These are phyloP conservation scores for Sturnus vulgaris DNA, from an alignment of 2,113 vertebrate species.

Conservation along the genomic window DNA sequence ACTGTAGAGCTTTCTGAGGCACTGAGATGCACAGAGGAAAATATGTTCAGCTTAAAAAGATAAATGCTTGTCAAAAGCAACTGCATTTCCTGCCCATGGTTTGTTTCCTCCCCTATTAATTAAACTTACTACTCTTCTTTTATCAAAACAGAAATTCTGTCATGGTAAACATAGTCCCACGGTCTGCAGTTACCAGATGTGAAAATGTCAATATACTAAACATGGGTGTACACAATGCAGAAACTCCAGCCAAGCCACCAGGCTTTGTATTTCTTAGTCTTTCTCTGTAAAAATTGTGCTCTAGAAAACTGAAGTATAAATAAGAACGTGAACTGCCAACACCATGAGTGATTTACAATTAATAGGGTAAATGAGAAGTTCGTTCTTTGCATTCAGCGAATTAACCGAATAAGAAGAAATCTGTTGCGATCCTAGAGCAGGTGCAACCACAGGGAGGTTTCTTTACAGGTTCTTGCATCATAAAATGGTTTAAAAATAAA, in stretches of 20 bases:
- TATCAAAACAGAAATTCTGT: not conserved
- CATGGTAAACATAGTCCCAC: not conserved
- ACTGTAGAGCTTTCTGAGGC: not conserved
- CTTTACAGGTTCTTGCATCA: not conserved
- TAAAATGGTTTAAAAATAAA: not conserved
- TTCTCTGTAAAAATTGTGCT: not conserved
- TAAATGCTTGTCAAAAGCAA: not conserved
- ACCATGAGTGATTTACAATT: not conserved
- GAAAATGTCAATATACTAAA: not conserved
- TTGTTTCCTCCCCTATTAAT: not conserved
- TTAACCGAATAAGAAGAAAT: not conserved
- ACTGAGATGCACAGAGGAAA: not conserved
- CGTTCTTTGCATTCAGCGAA: not conserved
- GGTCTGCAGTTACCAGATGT: not conserved
- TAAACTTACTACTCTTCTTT: not conserved
- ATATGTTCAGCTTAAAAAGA: not conserved
- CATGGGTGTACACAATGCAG: rapidly evolving
- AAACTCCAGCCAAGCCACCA: not conserved
- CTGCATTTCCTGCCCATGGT: not conserved
- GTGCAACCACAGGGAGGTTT: not conserved
- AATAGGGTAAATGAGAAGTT: not conserved
- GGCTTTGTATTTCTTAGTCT: not conserved
- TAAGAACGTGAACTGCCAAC: not conserved
- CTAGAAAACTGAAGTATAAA: not conserved
- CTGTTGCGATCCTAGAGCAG: not conserved